A percentile compares a stretch with the other conserved stretches of the same genome.
These are phyloP conservation scores for Melanotaenia maccullochi DNA, from an alignment of 2,797 vertebrate species.

Conservation along the genomic window DNA sequence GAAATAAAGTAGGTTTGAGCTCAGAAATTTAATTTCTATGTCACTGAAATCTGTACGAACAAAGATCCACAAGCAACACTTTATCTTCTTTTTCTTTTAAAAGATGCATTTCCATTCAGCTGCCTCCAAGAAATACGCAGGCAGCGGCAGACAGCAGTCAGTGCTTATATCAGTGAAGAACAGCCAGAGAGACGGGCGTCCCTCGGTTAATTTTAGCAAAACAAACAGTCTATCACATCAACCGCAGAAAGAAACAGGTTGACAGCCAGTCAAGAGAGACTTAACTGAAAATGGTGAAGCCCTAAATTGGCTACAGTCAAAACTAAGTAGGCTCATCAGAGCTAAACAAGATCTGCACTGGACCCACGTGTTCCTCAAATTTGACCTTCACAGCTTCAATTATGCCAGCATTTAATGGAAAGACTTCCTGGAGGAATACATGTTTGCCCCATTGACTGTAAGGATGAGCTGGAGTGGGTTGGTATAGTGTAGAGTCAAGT, in stretches of 20 bases:
- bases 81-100: not conserved
- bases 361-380: conserved; percentile 40
- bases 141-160: conserved; percentile 10
- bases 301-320: conserved; percentile 37
- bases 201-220: not conserved
- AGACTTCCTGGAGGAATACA: not conserved
- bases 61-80: not conserved
- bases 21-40: not conserved
- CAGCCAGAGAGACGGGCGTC: conserved; percentile 2
- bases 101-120: not conserved
- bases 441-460: not conserved
- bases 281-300: conserved; percentile 30
- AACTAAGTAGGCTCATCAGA: conserved; percentile 31
- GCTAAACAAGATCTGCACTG: conserved; percentile 8
- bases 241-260: conserved; percentile 19
- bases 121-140: not conserved
- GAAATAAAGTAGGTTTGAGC: not conserved
- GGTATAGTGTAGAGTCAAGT: too few relatives aligned
- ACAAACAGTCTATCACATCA: not conserved
- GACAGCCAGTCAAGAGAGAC: conserved; percentile 25
- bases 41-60: not conserved
- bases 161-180: conserved; percentile 13
- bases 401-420: conserved; percentile 17
- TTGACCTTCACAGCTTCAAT: conserved; percentile 19
- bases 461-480: too few relatives aligned